Evolutionary conservation across 2,113 vertebrate genomes (phyloP).

Genomic region (Euleptes europaea): DNA sequence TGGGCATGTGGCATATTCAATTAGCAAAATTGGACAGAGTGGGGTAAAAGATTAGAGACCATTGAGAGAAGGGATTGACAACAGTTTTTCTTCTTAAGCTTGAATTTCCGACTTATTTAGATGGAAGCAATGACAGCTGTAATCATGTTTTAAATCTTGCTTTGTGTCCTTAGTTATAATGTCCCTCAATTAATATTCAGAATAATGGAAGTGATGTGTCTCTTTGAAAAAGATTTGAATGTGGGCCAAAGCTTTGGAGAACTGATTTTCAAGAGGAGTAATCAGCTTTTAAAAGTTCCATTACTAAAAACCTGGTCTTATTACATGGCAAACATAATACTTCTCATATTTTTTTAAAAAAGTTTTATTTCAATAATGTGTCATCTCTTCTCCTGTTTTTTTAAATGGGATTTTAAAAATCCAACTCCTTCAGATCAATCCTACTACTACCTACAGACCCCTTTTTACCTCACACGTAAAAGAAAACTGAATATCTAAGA

Average conservation of each 20-base stretch:
- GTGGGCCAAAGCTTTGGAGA: slow-evolving; percentile 82
- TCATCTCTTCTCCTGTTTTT: slow-evolving; percentile 73
- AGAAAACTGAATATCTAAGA: slow-evolving; percentile 46
- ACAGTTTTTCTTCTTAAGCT: slow-evolving; percentile 41
- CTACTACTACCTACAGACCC: slow-evolving; percentile 58
- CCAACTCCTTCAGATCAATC: slow-evolving; percentile 72
- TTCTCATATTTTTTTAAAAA: slow-evolving; percentile 76
- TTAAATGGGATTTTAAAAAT: slow-evolving; percentile 74
- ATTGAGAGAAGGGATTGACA: slow-evolving; percentile 51
- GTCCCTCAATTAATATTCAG: slow-evolving; percentile 84
- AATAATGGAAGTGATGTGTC: slow-evolving; percentile 80
- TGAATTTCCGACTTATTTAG: slow-evolving; percentile 76
- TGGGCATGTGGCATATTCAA: slow-evolving; percentile 5
- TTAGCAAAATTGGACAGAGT: slow-evolving; percentile 2
- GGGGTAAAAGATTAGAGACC: neutral
- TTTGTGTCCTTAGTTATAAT: slow-evolving; percentile 81
- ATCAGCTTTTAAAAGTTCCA: slow-evolving; percentile 87
- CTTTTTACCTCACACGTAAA: slow-evolving; percentile 53
- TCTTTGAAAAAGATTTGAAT: slow-evolving; percentile 81
- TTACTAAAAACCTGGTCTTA: slow-evolving; percentile 84
- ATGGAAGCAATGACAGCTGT: slow-evolving; percentile 79
- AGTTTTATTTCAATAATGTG: slow-evolving; percentile 75
- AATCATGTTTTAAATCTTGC: slow-evolving; percentile 80
- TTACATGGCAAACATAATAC: slow-evolving; percentile 72
- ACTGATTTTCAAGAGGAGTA: slow-evolving; percentile 83